Evolutionary conservation across 2,888 invertebrate species (phyloP), one percentile per base, ranked within the genome.

Genomic region (Eristalis tenax): DNA sequence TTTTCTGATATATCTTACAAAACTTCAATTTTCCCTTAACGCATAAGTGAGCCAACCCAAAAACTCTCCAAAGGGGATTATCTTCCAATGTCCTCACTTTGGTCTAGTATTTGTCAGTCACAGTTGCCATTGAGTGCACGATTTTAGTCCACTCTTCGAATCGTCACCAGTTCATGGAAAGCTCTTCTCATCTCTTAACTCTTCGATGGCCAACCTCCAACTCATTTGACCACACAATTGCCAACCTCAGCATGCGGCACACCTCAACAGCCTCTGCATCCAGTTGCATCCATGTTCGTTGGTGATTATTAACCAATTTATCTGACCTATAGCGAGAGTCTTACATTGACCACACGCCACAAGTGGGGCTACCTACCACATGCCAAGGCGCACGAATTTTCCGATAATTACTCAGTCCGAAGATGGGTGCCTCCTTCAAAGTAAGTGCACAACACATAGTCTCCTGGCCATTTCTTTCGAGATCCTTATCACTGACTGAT

Each of bases 381-480:
- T 61, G 65, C 10, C 26, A 13, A 56, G 8, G 10, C 8, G 68
- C 8, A 63, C 65, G 50, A 50, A 50, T 18, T 50, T 50, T 6
- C n/a, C 18, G 8, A 18, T 18, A 32, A 61, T 61, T 35, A 77
- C 22, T 35, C 32, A 35, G 35, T n/a, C 23, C 59, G 64, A 81
- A 77, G 69, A 81, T 77, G 77, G 85, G 73, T 38, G 73, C 63
- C 38, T 56, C 43, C 15, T 28, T 76, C 22, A 50, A 13, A 43
- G 38, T 63, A 18, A 70, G 73, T 61, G 43, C 35, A 56, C 75
- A 71, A 75, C 74, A 75, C 65, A 80, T 26, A 75, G 78, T 50
- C 43, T 50, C 2, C 38, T 59, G 77, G 69, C 64, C 78, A 86
- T 75, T 83, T 83, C 74, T 66, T 70, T 43, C 57, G 23, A 73